A percentile compares a stretch with the other conserved stretches of the same genome.
These are phyloP conservation scores for Hirtodrosophila trivittata DNA, from an alignment of 2,888 invertebrate species.

Conservation along the genomic window DNA sequence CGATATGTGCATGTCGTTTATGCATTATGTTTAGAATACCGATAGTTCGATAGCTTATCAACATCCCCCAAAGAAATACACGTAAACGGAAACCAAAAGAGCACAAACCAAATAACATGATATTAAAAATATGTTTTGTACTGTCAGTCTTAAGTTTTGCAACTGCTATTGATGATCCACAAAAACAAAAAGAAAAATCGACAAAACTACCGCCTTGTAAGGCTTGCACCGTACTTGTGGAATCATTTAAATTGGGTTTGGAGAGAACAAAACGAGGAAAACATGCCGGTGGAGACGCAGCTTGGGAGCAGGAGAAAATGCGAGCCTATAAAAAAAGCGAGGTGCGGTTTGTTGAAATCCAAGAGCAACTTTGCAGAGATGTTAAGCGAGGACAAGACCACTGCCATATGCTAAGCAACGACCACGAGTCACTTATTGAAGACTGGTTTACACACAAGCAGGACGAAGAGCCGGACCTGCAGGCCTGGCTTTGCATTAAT, in stretches of 20 bases:
- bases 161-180: slow-evolving; percentile 50
- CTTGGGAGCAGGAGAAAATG: slow-evolving; percentile 95
- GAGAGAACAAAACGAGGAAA: slow-evolving; percentile 93
- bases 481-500: slow-evolving; percentile 91
- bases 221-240: slow-evolving; percentile 89
- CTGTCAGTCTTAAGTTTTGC: slow-evolving; percentile 42
- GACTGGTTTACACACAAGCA: slow-evolving; percentile 94
- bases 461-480: slow-evolving; percentile 85
- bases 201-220: slow-evolving; percentile 90
- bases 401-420: slow-evolving; percentile 93
- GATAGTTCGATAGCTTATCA: neutral
- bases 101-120: slow-evolving; percentile 31
- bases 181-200: slow-evolving; percentile 78
- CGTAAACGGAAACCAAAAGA: slow-evolving; percentile 39
- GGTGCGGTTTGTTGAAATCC: slow-evolving; percentile 94
- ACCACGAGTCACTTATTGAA: slow-evolving; percentile 92
- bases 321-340: slow-evolving; percentile 93
- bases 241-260: slow-evolving; percentile 91
- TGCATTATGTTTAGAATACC: no score
- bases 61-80: slow-evolving; percentile 41
- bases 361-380: slow-evolving; percentile 93
- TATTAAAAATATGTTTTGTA: slow-evolving; percentile 34
- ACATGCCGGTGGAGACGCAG: slow-evolving; percentile 96
- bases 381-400: slow-evolving; percentile 89
- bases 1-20: no score